Evolutionary conservation across 2,888 invertebrate species (phyloP).

Genomic region (Blastobasis lacticolella): DNA sequence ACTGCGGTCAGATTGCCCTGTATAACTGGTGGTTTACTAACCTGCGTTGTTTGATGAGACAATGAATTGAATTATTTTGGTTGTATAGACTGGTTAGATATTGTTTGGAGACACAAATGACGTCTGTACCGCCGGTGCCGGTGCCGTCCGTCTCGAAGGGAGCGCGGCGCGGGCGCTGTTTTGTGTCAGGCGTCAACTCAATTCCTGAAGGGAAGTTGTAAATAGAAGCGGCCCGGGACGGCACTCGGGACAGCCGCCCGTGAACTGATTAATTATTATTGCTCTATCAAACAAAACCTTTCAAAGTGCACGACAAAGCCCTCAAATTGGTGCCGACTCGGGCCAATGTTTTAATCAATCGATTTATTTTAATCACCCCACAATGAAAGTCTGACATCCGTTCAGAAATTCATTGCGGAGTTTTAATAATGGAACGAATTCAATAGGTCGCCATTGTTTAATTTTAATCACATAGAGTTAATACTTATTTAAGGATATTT

Average conservation of each 20-base stretch:
- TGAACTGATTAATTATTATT: slow-evolving; percentile 52
- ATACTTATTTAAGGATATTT: too few species aligned
- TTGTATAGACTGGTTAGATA: too few species aligned
- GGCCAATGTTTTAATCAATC: slow-evolving; percentile 1
- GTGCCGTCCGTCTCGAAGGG: too few species aligned
- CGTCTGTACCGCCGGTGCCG: too few species aligned
- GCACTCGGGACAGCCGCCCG: slow-evolving; percentile 22
- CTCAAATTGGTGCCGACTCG: slow-evolving; percentile 25
- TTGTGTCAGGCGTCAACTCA: slow-evolving; percentile 6
- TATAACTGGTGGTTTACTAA: too few species aligned
- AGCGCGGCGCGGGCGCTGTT: too few species aligned
- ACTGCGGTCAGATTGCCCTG: slow-evolving; percentile 1
- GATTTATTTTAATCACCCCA: slow-evolving; percentile 3
- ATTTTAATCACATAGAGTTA: too few species aligned
- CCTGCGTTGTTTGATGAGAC: too few species aligned
- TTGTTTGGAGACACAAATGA: too few species aligned
- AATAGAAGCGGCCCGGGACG: slow-evolving; percentile 32
- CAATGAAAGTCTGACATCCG: neutral
- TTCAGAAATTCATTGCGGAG: neutral
- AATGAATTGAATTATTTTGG: too few species aligned
- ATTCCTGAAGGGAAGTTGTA: slow-evolving; percentile 44
- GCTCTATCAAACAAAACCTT: slow-evolving; percentile 44
- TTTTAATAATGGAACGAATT: too few species aligned
- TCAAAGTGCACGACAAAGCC: slow-evolving; percentile 39
- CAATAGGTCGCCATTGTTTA: too few species aligned